Evolutionary conservation across 2,113 vertebrate genomes (phyloP), one percentile per base, ranked within the genome.

Genomic region (human (Homo sapiens)): DNA sequence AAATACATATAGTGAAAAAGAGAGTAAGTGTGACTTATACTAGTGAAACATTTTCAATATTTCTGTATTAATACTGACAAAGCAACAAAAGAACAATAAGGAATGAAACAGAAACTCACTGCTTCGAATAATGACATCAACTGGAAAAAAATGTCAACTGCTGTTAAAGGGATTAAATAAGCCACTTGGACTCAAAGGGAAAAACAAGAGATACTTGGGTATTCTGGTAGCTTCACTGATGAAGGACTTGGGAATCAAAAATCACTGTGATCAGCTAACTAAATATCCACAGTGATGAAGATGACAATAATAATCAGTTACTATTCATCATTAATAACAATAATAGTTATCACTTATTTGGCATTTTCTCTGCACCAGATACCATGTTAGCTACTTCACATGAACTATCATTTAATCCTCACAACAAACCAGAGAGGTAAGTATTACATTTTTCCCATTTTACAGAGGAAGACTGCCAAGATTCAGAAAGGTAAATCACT

Each of bases 31-130:
- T 6, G 81, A 11, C 64, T 87, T 38, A 30, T 11, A 52, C 10
- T 87, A 86, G 5, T 70, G 86, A 96, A 97, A 83, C 27, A 93
- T 93, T 93, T 93, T 81, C 90, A 43, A 84, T 5, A 61, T 78
- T 94, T 81, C 70, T 83, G 83, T 94, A 89, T 5, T 76, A 92
- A 70, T 79, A 92, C 59, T 68, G 82, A 92, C 68, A 80, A 94
- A 89, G 22, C n/a, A 95, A 40, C 3, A 92, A 86, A 75, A 72
- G 55, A 96, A 52, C 10, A 86, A 40, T 13, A 23, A 59, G 10
- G 32, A 91, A 61, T 88, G 9, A 89, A 88, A 92, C 0, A 89
- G 40, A 96, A 92, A 94, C 32, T 22, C 43, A 81, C 78, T 92
- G 9, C 82, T 81, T 87, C 25, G 40, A 89, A 92, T 97, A 61